Evolutionary conservation across 2,888 invertebrate genomes (phyloP).

Genomic region (Blomia tropicalis): DNA sequence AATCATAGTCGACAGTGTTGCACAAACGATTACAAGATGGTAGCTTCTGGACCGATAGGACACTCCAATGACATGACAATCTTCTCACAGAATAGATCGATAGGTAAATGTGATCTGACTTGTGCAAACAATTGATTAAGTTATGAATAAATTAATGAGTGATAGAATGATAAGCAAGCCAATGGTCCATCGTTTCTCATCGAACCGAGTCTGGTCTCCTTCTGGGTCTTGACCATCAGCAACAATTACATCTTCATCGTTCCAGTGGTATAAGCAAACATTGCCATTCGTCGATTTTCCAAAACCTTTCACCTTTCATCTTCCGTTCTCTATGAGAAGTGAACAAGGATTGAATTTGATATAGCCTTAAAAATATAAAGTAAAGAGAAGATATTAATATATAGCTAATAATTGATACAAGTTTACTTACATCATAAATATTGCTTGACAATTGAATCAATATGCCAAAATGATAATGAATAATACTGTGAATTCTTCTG

Average conservation of each 20-base stretch:
- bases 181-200: conserved; percentile 99
- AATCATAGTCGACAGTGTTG: conserved; percentile 78
- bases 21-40: conserved; percentile 74
- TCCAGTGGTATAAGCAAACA: conserved; percentile 88
- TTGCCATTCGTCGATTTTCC: conserved; percentile 64
- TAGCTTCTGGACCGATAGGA: conserved; percentile 88
- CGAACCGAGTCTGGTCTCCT: conserved; percentile 92
- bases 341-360: no score
- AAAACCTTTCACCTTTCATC: conserved; percentile 30
- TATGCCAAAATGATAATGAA: no score
- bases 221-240: conserved; percentile 93
- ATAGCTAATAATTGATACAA: no score
- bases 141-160: conserved; percentile 86
- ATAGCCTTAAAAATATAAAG: no score
- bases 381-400: no score
- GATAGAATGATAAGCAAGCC: conserved; percentile 86
- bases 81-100: conserved; percentile 96
- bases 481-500: no score
- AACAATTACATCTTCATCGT: conserved; percentile 79
- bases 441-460: no score
- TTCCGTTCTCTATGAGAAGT: conserved; percentile 28
- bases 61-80: conserved; percentile 80
- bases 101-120: conserved; percentile 96
- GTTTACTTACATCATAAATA: no score
- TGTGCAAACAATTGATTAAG: conserved; percentile 98